Conservation (phyloP, 2,797 vertebrate genomes). For the Enoplosus armatus region DNA sequence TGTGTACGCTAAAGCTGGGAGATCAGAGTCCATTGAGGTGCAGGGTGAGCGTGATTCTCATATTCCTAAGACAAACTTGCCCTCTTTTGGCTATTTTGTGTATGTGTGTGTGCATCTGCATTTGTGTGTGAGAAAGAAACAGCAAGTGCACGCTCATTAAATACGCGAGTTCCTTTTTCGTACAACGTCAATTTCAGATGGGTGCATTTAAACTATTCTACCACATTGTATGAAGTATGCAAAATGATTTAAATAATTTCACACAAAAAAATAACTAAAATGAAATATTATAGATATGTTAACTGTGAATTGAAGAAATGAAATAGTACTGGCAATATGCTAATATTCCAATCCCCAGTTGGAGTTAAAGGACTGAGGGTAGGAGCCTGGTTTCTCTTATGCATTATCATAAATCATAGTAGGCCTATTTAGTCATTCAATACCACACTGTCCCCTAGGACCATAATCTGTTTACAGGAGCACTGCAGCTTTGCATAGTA, state of each 20-base stretch:
- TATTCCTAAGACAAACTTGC: constrained; percentile 57
- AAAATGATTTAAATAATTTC: constrained; percentile 37
- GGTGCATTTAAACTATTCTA: constrained; percentile 19
- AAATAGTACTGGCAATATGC: constrained; percentile 65
- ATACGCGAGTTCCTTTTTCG: constrained; percentile 12
- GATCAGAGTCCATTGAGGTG: constrained; percentile 71
- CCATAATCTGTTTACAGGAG: constrained; percentile 86
- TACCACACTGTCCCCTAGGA: constrained; percentile 84
- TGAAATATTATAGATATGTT: constrained; percentile 46
- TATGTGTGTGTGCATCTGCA: constrained; percentile 12
- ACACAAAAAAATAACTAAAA: constrained; percentile 31
- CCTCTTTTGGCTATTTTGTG: constrained; percentile 28
- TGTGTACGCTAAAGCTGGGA: constrained; percentile 67
- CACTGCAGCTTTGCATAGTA: constrained; percentile 84
- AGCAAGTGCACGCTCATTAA: constrained; percentile 8
- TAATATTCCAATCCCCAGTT: constrained; percentile 72
- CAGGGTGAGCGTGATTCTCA: constrained; percentile 56
- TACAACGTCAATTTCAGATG: constrained; percentile 24
- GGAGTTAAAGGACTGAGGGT: constrained; percentile 73
- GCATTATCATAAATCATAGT: constrained; percentile 89
- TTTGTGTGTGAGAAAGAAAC: constrained; percentile 13
- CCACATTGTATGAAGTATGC: not conserved
- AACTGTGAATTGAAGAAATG: constrained; percentile 54
- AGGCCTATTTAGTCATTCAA: constrained; percentile 88
- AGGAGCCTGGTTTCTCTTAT: constrained; percentile 78